A percentile compares a stretch with the other conserved stretches of the same genome.
Evolutionary conservation across 1,140 invertebrate genomes (phyloP).

Genomic region (Drosophila pachea): DNA sequence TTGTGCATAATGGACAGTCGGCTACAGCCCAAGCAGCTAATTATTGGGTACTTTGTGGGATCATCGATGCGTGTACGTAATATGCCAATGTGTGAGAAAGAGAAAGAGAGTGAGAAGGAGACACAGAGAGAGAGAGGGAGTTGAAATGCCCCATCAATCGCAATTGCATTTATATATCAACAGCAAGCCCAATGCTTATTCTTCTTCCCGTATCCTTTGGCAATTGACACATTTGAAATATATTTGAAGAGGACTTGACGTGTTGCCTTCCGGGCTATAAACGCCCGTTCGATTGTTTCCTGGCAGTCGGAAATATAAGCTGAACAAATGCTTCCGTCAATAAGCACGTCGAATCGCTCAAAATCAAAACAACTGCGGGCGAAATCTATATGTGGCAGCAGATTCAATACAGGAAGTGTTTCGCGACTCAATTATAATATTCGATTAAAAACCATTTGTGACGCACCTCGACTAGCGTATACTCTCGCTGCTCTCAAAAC

Average conservation of each 20-base stretch:
- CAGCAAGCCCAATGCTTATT: too few species aligned
- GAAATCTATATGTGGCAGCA: background rate
- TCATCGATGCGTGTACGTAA: constrained; percentile 52
- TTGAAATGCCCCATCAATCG: background rate
- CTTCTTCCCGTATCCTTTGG: too few species aligned
- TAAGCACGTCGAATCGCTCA: constrained; percentile 9
- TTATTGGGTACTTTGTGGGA: constrained; percentile 46
- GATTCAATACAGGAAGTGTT: background rate
- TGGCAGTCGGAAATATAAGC: constrained; percentile 22
- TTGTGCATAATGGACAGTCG: constrained; percentile 35
- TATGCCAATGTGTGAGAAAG: background rate
- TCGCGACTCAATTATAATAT: background rate
- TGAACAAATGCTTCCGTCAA: constrained; percentile 28
- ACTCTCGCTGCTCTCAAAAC: too few species aligned
- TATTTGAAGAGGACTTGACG: constrained; percentile 5
- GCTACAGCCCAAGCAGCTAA: constrained; percentile 27
- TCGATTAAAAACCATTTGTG: too few species aligned
- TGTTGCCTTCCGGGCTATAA: constrained; percentile 26
- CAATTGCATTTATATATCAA: background rate
- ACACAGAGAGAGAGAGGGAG: too few species aligned
- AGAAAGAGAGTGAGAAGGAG: too few species aligned
- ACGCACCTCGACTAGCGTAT: too few species aligned
- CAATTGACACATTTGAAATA: constrained; percentile 1
- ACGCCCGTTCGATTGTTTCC: constrained; percentile 23
- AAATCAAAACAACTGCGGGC: constrained; percentile 5